Evolutionary conservation across 2,113 vertebrate species (phyloP).

Genomic region (Scolopax mira): DNA sequence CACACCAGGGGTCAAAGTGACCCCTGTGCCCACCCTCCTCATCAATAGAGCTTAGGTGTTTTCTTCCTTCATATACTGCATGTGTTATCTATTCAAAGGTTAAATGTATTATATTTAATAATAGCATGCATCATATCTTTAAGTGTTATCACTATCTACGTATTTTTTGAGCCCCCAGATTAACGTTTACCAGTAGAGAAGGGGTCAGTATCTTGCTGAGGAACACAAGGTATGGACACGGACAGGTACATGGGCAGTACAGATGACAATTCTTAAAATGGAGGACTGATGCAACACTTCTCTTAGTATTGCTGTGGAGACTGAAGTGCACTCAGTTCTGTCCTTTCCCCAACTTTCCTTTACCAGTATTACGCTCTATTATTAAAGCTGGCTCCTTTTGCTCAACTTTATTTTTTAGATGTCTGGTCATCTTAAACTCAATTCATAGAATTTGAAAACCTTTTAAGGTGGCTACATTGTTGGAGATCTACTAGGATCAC

Average conservation of each 20-base stretch:
- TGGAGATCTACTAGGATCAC: background rate
- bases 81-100: background rate
- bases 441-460: background rate
- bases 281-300: background rate
- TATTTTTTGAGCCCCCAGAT: background rate
- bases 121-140: background rate
- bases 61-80: background rate
- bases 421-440: background rate
- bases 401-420: background rate
- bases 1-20: fast-evolving
- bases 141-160: background rate
- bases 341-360: background rate
- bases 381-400: background rate
- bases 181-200: background rate
- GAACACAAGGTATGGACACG: background rate
- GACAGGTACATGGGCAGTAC: too few relatives aligned
- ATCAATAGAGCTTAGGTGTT: fast-evolving
- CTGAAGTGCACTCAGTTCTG: background rate
- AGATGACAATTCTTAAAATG: background rate
- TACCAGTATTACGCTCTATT: background rate
- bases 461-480: background rate
- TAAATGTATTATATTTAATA: background rate
- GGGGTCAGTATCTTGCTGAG: too few relatives aligned
- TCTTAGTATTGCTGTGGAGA: background rate
- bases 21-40: background rate